Percentiles rank a stretch among this genome's conserved stretches.
Evolutionary conservation across 2,888 invertebrate genomes (phyloP).

Genomic region (Rutpela maculata): DNA sequence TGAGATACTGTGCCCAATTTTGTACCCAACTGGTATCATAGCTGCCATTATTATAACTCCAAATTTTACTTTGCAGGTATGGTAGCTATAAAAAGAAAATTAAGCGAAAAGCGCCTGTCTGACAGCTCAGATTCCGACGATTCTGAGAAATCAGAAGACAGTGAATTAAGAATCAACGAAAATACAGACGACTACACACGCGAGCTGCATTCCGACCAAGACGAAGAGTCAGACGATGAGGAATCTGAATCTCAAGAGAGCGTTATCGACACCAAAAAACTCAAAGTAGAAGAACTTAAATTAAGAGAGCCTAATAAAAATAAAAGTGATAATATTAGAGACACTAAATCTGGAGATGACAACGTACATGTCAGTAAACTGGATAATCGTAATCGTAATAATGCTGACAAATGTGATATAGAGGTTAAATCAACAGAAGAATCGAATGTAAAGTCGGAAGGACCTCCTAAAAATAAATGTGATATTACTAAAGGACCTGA

Average conservation of each 20-base stretch:
- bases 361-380: not conserved
- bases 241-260: conserved; percentile 30
- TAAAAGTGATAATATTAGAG: not conserved
- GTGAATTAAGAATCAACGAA: conserved; percentile 8
- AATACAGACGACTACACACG: conserved; percentile 8
- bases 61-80: conserved; percentile 53
- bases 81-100: conserved; percentile 61
- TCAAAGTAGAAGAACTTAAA: not conserved
- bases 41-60: too few relatives aligned
- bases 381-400: not conserved
- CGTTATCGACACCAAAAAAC: conserved; percentile 12
- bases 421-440: not conserved
- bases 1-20: too few relatives aligned
- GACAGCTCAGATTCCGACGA: conserved; percentile 52
- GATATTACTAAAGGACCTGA: conserved; percentile 39
- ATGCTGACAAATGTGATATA: not conserved
- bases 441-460: not conserved
- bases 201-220: conserved; percentile 8
- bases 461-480: not conserved
- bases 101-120: conserved; percentile 51
- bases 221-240: conserved; percentile 28
- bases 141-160: conserved; percentile 42
- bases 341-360: conserved; percentile 4
- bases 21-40: too few relatives aligned
- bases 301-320: not conserved